Evolutionary conservation across 2,113 vertebrate genomes (phyloP).

Genomic region (Aspidoscelis tigris): DNA sequence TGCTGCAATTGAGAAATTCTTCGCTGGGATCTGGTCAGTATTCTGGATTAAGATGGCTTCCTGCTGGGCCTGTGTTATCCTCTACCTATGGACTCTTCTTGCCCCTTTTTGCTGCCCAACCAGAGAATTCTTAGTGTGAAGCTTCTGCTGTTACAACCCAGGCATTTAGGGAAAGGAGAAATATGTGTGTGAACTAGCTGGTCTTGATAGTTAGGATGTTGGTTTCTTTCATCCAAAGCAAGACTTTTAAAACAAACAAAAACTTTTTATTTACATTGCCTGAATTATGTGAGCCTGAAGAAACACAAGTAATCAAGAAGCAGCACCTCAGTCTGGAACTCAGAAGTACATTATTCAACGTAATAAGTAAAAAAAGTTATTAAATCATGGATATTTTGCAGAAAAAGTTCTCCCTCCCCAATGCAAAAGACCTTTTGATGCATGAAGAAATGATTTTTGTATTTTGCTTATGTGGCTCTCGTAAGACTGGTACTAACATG

Average conservation of each 20-base stretch:
- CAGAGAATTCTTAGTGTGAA: constrained; percentile 76
- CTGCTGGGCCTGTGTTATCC: constrained; percentile 90
- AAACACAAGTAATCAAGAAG: neutral
- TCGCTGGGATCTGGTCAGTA: constrained; percentile 90
- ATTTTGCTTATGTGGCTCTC: constrained; percentile 33
- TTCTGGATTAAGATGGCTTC: constrained; percentile 98
- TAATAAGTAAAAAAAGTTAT: constrained; percentile 43
- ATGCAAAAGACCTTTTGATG: constrained; percentile 23
- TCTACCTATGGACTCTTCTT: constrained; percentile 89
- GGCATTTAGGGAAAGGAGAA: constrained; percentile 24
- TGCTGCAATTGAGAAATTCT: constrained; percentile 90
- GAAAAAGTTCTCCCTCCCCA: constrained; percentile 39
- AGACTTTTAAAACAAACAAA: constrained; percentile 16
- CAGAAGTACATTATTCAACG: constrained; percentile 19
- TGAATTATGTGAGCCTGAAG: constrained; percentile 13
- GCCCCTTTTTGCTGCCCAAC: constrained; percentile 88
- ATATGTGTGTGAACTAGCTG: neutral
- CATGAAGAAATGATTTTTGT: constrained; percentile 39
- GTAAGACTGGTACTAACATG: constrained; percentile 39
- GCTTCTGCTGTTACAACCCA: neutral
- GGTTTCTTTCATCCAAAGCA: constrained; percentile 39
- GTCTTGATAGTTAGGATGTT: constrained; percentile 1
- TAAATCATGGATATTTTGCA: constrained; percentile 42
- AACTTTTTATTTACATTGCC: constrained; percentile 22
- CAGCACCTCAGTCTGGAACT: neutral